phyloP scores from a whole-genome alignment of 2,888 invertebrate genomes.

The Acrobasis repandana region DNA sequence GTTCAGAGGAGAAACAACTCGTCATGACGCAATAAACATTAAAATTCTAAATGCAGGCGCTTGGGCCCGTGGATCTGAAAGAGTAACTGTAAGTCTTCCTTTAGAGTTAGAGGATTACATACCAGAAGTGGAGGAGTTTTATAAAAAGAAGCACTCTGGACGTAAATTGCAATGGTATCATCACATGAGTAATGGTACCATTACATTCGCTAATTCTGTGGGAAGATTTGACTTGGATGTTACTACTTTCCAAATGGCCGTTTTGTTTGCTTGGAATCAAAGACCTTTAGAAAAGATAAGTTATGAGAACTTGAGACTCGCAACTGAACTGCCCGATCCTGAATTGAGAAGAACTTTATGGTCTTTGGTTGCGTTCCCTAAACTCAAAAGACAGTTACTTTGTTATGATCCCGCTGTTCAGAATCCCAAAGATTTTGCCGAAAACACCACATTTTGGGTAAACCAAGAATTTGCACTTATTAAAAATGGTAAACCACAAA shows the following conservation, averaged over 20 bases:
- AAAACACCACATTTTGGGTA: constrained; percentile 96
- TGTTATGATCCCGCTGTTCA: constrained; percentile 90
- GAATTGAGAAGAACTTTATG: constrained; percentile 97
- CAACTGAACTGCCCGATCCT: constrained; percentile 97
- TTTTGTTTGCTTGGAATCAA: constrained; percentile 99
- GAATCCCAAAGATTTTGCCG: constrained; percentile 96
- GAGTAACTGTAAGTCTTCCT: constrained; percentile 97
- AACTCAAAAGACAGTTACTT: constrained; percentile 95
- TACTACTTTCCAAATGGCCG: constrained; percentile 99
- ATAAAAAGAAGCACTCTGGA: constrained; percentile 98
- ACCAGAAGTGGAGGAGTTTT: constrained; percentile 99
- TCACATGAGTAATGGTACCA: constrained; percentile 99
- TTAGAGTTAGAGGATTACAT: constrained; percentile 99
- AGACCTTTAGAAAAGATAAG: constrained; percentile 95
- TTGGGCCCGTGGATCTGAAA: constrained; percentile 97
- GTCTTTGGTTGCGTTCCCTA: constrained; percentile 98
- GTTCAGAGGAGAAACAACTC: constrained; percentile 92
- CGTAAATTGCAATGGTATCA: constrained; percentile 99
- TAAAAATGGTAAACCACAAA: constrained; percentile 97
- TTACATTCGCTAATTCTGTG: constrained; percentile 95
- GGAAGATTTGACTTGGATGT: constrained; percentile 99
- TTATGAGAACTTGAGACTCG: constrained; percentile 97
- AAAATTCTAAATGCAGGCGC: constrained; percentile 99
- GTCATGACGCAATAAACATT: constrained; percentile 96
- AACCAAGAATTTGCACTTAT: constrained; percentile 98